Conservation (phyloP, 2,113 vertebrate species). For the Kryptolebias marmoratus region DNA sequence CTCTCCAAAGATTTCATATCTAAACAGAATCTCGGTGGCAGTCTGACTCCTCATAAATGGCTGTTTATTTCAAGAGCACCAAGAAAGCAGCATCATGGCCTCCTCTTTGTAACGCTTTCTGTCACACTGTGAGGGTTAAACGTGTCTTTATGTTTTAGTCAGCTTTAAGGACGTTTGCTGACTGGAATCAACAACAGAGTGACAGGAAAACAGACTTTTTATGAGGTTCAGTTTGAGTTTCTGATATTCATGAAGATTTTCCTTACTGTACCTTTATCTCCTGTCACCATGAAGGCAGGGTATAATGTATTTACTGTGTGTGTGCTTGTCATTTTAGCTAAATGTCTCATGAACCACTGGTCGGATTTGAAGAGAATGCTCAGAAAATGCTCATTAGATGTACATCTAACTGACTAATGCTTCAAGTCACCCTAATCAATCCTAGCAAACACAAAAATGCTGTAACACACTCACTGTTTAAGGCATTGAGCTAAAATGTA, state of each 20-base stretch:
- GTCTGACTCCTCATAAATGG: conserved; percentile 36
- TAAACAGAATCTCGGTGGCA: conserved; percentile 61
- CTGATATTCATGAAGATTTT: not conserved
- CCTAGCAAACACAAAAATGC: no score
- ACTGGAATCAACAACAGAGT: not conserved
- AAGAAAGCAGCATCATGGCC: conserved; percentile 12
- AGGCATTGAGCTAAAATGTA: no score
- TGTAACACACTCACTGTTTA: no score
- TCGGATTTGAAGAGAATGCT: no score
- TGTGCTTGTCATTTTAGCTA: no score
- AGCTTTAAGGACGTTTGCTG: not conserved
- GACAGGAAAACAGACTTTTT: not conserved
- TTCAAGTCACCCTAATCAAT: no score
- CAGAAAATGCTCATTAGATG: no score
- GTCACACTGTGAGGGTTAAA: not conserved
- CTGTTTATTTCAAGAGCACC: conserved; percentile 30
- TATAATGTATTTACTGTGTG: no score
- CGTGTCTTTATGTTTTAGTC: not conserved
- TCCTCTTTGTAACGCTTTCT: conserved; percentile 18
- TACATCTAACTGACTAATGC: no score
- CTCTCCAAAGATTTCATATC: conserved; percentile 59
- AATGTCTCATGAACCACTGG: no score
- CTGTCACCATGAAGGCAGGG: no score
- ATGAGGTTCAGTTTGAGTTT: not conserved
- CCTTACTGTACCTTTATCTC: no score